Base-by-base conservation (phyloP, 2,888 invertebrate species). In the Metalampra italica region DNA sequence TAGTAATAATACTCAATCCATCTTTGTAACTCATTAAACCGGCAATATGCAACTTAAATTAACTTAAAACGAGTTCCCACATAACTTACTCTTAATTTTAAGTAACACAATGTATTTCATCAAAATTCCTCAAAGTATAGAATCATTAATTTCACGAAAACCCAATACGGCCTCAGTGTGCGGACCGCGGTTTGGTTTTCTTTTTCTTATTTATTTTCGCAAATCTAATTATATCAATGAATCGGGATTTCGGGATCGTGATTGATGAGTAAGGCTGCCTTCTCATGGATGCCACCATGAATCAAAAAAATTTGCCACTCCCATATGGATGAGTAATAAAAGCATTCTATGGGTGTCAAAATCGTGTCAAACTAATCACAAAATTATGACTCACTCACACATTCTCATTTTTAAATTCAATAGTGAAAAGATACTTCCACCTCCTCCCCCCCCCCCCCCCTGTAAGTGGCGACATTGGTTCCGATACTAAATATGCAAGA, bases 171-270 rank as follows among this genome's bases (percentile, higher is more conserved):
- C 22, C 29, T 52, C 52, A 52, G 52, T 52, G 38, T 46, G 7
- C 32, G 29, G 29, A 43, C 40, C 32, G 43, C 46, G 48, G 50
- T 49, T 36, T 54, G 53, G 54, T 53, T 46, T 51, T 57, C 57
- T 53, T 50, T 7, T 47, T 54, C 54, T 46, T 57, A 55, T 60
- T 56, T 58, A 61, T 66, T 64, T 59, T 59, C 50, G 50, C 52
- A 58, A 62, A 66, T 65, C 75, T 78, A 75, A 80, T 78, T 80
- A 78, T 68, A 66, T 68, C 76, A 74, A 72, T 75, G 72, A 65
- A 75, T 78, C 68, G 75, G 71, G 62, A 67, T 67, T 72, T 66
- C 66, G 62, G 66, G 45, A 71, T 72, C 66, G 56, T 78, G 79
- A 80, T 80, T 78, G 73, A 78, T 78, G 79, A 73, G 56, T 56